phyloP scores from a whole-genome alignment of 64 coral and sea anemone genomes.

The Orbicella faveolata region DNA sequence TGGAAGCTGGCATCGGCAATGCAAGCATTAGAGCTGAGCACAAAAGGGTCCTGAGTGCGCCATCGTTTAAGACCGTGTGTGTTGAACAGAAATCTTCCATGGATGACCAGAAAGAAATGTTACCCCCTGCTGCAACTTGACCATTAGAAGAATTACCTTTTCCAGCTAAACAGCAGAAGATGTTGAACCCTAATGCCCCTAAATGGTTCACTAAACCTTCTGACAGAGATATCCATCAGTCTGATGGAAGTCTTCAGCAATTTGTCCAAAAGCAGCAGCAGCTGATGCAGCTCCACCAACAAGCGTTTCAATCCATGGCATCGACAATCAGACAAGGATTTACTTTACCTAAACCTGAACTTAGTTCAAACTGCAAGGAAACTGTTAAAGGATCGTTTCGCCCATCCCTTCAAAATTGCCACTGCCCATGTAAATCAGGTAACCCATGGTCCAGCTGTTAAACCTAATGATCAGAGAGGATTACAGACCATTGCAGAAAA shows the following conservation, averaged over 20 bases:
- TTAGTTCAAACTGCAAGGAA: conserved; percentile 38
- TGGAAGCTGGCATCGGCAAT: neutral
- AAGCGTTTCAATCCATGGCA: conserved; percentile 3
- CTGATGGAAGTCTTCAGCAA: neutral
- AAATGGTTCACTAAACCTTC: neutral
- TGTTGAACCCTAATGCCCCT: neutral
- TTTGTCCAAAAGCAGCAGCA: neutral
- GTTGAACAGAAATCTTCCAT: conserved; percentile 2
- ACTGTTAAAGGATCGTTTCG: conserved; percentile 60
- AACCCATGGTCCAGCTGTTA: conserved; percentile 50
- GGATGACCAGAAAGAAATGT: neutral
- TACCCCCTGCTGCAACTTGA: neutral
- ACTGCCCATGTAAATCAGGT: conserved; percentile 38
- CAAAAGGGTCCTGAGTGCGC: conserved; percentile 17
- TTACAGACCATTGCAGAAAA: conserved; percentile 50
- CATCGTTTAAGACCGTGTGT: conserved; percentile 16
- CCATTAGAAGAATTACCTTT: neutral
- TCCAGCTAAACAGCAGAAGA: neutral
- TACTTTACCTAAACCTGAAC: conserved; percentile 38
- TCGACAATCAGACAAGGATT: neutral
- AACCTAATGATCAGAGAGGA: conserved; percentile 47
- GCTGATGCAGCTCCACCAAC: neutral
- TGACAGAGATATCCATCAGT: neutral
- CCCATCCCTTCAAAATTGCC: conserved; percentile 55
- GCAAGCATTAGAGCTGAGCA: neutral